These are phyloP conservation scores for Eurytoma californica DNA, from an alignment of 2,888 invertebrate genomes.

Conservation along the genomic window DNA sequence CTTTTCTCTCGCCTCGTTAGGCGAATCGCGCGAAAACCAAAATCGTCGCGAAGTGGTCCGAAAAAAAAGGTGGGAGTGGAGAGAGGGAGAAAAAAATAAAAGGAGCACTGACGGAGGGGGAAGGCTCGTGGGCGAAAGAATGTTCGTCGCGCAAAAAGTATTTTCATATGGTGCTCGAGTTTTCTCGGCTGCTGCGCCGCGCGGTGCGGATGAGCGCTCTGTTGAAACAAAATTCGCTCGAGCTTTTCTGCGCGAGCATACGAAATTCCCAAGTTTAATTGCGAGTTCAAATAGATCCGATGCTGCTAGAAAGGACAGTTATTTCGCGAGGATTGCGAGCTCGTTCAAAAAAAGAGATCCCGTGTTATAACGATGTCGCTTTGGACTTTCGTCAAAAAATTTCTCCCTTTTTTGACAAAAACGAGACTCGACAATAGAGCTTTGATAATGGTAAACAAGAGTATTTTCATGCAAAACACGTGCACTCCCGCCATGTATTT, in stretches of 20 bases:
- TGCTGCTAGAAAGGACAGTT: no score
- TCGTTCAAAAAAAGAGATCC: no score
- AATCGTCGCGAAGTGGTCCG: neutral
- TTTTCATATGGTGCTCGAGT: conserved; percentile 56
- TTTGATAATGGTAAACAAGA: no score
- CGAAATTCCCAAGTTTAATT: no score
- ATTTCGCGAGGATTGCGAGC: no score
- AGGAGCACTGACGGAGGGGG: neutral
- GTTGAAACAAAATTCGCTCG: no score
- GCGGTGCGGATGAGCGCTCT: neutral
- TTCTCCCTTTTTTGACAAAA: neutral
- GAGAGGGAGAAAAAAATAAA: neutral
- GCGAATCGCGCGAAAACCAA: neutral
- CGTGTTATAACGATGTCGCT: no score
- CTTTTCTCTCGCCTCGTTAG: neutral
- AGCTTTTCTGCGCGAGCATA: no score
- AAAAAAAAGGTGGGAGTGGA: neutral
- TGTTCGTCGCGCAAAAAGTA: conserved; percentile 27
- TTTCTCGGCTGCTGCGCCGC: neutral
- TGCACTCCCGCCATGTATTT: no score
- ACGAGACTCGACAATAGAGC: neutral
- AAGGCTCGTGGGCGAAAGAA: neutral
- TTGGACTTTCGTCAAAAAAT: no score
- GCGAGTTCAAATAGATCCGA: no score
- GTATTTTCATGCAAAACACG: no score